Percentiles rank a stretch among this genome's conserved stretches.
phyloP scores from a whole-genome alignment of 2,113 vertebrate species.

The Heterotilapia buettikoferi region DNA sequence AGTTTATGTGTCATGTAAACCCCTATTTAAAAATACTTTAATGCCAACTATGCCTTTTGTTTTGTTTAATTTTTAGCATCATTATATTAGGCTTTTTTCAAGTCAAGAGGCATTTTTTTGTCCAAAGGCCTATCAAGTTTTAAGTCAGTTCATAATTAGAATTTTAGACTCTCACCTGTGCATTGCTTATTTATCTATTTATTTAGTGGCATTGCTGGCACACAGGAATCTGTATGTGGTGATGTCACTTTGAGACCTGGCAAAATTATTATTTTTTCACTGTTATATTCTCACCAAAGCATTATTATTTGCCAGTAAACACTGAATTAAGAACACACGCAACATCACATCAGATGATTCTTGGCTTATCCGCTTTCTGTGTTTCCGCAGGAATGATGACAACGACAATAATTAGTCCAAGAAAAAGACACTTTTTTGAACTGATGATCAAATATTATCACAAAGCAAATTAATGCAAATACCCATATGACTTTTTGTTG shows the following conservation, averaged over 20 bases:
- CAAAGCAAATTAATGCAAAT: not conserved
- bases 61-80: not conserved
- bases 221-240: not conserved
- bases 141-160: not conserved
- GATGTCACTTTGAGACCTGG: not conserved
- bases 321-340: not conserved
- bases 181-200: not conserved
- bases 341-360: not conserved
- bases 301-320: not conserved
- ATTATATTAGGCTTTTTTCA: not conserved
- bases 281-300: not conserved
- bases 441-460: not conserved
- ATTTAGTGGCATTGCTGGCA: not conserved
- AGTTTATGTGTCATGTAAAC: not conserved
- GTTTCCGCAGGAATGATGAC: not conserved
- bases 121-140: not conserved
- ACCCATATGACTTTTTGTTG: not conserved
- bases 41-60: not conserved
- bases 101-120: not conserved
- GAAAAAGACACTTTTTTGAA: not conserved
- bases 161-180: not conserved
- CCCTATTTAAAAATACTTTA: not conserved
- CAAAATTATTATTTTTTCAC: not conserved
- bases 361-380: not conserved
- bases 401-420: not conserved